Evolutionary conservation across 2,888 invertebrate species (phyloP).

Genomic region (Steinernema hermaphroditum): DNA sequence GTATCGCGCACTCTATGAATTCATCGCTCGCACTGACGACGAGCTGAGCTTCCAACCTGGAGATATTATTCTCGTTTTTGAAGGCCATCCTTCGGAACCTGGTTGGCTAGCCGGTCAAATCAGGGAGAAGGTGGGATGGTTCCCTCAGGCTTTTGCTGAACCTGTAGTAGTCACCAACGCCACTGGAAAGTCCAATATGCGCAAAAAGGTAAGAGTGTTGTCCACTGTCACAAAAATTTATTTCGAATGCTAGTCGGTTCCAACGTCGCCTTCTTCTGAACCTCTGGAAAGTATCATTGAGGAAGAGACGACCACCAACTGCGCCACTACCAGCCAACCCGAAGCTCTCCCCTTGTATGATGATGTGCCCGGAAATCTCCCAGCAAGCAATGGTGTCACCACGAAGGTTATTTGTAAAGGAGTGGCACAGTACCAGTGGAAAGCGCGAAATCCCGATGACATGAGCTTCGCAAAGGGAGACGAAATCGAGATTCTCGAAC

Average conservation of each 20-base stretch:
- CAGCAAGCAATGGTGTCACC: conserved; percentile 1
- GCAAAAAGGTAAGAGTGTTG: background rate
- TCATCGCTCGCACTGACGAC: conserved; percentile 85
- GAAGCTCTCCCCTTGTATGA: conserved; percentile 39
- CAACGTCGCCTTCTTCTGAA: conserved; percentile 47
- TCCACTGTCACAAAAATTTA: no score
- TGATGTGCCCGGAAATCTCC: conserved; percentile 38
- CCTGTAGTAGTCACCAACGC: conserved; percentile 42
- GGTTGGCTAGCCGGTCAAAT: conserved; percentile 95
- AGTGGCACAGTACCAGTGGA: conserved; percentile 71
- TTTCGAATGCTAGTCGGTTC: background rate
- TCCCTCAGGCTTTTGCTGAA: conserved; percentile 69
- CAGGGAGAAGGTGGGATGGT: conserved; percentile 76
- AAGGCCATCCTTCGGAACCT: conserved; percentile 85
- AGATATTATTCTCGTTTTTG: conserved; percentile 79
- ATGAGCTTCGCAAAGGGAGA: conserved; percentile 74
- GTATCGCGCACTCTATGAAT: conserved; percentile 90
- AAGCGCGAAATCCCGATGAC: conserved; percentile 73
- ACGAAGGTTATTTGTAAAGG: conserved; percentile 45
- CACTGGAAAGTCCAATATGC: background rate
- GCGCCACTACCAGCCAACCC: conserved; percentile 25
- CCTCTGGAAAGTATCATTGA: conserved; percentile 47
- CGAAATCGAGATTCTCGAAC: conserved; percentile 72
- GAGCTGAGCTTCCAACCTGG: conserved; percentile 91
- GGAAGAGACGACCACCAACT: conserved; percentile 30